Evolutionary conservation across 2,113 vertebrate genomes (phyloP).

Genomic region (Ibidorhyncha struthersii): DNA sequence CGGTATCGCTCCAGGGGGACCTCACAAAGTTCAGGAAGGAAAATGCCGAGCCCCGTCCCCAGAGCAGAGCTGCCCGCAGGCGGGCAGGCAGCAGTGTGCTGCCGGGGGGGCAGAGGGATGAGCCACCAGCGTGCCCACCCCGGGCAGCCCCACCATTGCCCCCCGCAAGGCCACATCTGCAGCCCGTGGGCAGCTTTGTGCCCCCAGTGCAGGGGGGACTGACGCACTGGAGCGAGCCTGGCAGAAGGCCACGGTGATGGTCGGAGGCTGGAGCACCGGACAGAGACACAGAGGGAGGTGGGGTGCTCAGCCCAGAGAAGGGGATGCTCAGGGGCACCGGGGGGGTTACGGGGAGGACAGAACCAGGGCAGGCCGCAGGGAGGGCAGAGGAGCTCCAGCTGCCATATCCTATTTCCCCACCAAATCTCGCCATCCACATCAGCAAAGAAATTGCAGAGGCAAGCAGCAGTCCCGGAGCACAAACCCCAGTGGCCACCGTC

Average conservation of each 20-base stretch:
- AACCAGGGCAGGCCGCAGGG: neutral
- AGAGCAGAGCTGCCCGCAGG: neutral
- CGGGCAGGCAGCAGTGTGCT: rapidly evolving
- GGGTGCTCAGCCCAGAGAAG: neutral
- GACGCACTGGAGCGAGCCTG: rapidly evolving
- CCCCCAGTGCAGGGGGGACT: neutral
- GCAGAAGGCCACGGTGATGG: rapidly evolving
- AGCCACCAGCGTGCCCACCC: neutral
- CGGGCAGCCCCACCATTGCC: rapidly evolving
- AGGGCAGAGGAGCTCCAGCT: neutral
- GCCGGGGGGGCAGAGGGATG: too few species aligned
- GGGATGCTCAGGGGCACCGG: rapidly evolving
- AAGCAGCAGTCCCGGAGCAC: neutral
- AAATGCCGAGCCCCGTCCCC: rapidly evolving
- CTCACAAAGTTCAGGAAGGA: neutral
- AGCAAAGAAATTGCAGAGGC: neutral
- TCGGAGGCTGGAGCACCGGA: neutral
- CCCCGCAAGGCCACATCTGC: rapidly evolving
- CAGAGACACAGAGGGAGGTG: neutral
- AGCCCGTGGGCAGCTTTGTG: rapidly evolving
- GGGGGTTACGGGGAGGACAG: neutral
- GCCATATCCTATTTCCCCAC: neutral
- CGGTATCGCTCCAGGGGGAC: rapidly evolving
- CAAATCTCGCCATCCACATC: neutral
- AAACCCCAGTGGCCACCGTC: neutral